Conservation (phyloP, 2,797 vertebrate genomes). For the Darevskia nairensis region DNA sequence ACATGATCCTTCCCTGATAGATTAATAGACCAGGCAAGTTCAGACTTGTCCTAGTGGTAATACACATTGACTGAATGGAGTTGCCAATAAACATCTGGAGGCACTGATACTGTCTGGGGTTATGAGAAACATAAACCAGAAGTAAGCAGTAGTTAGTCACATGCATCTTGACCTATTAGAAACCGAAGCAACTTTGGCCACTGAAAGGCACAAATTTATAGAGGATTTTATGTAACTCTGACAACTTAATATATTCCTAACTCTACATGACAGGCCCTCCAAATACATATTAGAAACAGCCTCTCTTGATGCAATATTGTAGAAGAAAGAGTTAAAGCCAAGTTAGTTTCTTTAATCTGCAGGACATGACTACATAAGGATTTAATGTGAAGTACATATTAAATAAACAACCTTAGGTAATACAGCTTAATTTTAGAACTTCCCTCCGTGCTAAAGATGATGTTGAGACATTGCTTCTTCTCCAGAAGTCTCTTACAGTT, state of each 20-base stretch:
- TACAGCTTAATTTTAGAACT: constrained; percentile 12
- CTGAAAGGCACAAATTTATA: constrained; percentile 4
- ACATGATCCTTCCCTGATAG: not conserved
- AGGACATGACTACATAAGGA: constrained; percentile 20
- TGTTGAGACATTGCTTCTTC: not conserved
- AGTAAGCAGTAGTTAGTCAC: constrained; percentile 7
- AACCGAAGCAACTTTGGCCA: constrained; percentile 14
- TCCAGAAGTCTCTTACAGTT: not conserved
- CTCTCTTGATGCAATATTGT: not conserved
- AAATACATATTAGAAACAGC: constrained; percentile 6
- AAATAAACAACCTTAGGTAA: constrained; percentile 10
- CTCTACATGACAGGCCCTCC: not conserved
- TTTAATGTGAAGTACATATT: constrained; percentile 28
- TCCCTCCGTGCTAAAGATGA: not conserved
- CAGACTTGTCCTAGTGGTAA: constrained; percentile 17
- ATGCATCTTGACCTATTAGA: constrained; percentile 4
- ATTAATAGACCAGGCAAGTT: constrained; percentile 26
- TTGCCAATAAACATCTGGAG: constrained; percentile 30
- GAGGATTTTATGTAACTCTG: not conserved
- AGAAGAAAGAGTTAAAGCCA: constrained; percentile 4
- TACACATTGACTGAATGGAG: not conserved
- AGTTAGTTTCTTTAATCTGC: not conserved
- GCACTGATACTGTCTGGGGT: constrained; percentile 7
- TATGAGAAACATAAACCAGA: constrained; percentile 6
- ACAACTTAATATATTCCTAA: constrained; percentile 20